Conservation (phyloP, 2,888 invertebrate genomes). For the Drosophila leonis region DNA sequence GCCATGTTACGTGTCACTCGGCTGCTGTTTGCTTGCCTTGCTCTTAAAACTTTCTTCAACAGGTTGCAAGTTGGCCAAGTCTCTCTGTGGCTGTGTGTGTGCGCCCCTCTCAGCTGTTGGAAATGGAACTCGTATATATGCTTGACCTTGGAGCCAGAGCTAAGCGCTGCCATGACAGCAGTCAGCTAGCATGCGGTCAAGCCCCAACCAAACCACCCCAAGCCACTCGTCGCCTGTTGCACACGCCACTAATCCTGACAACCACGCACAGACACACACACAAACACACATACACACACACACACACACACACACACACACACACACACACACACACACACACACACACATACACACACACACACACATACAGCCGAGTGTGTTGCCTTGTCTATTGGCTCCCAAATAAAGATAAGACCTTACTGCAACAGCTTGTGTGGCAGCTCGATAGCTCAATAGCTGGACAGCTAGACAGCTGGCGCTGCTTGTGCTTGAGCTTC, state of each 20-base stretch:
- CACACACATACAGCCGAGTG: background rate
- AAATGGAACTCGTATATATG: constrained; percentile 27
- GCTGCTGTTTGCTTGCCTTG: constrained; percentile 28
- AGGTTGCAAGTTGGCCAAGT: constrained; percentile 57
- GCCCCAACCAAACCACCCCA: background rate
- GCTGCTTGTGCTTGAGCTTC: background rate
- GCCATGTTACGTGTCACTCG: constrained; percentile 45
- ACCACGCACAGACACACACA: constrained; percentile 31
- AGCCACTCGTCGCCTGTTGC: constrained; percentile 52
- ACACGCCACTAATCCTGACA: constrained; percentile 54
- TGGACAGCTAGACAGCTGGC: background rate
- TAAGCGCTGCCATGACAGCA: constrained; percentile 71
- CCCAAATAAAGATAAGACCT: constrained; percentile 3
- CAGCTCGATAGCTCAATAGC: background rate
- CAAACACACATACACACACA: constrained; percentile 5
- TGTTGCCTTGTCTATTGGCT: constrained; percentile 1
- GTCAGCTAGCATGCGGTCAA: constrained; percentile 36
- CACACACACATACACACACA: constrained; percentile 13
- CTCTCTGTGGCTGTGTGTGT: constrained; percentile 11
- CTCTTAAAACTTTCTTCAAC: constrained; percentile 71
- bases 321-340: constrained; percentile 14
- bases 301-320: no score
- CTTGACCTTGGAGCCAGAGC: constrained; percentile 63
- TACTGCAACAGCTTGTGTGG: constrained; percentile 5
- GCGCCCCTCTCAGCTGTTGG: constrained; percentile 31